phyloP scores from a whole-genome alignment of 2,113 vertebrate genomes.

The Serranochromis macrocephalus region DNA sequence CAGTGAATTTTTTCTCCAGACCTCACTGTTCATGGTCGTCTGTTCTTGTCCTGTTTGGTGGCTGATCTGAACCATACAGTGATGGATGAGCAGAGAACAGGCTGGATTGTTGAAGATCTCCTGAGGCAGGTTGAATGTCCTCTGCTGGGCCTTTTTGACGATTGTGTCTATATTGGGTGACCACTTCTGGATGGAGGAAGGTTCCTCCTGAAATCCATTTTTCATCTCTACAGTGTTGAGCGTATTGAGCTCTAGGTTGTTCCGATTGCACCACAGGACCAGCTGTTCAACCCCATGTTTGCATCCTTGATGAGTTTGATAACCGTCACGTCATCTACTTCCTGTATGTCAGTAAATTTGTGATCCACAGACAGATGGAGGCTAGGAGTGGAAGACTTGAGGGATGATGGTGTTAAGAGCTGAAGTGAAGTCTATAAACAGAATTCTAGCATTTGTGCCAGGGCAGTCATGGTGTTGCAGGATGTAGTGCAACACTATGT shows the following conservation, averaged over 20 bases:
- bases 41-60: neutral
- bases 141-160: neutral
- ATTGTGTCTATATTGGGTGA: neutral
- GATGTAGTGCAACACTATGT: neutral
- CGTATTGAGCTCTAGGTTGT: neutral
- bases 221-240: neutral
- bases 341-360: neutral
- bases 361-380: neutral
- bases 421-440: neutral
- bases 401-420: neutral
- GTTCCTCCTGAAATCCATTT: neutral
- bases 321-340: rapidly evolving
- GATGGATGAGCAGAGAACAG: neutral
- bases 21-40: neutral
- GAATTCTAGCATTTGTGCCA: neutral
- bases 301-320: neutral
- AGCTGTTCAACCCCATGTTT: neutral
- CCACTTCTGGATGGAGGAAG: neutral
- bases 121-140: neutral
- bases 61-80: neutral
- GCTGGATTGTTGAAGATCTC: neutral
- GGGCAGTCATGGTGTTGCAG: neutral
- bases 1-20: rapidly evolving
- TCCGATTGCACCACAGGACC: neutral
- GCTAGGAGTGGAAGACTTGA: neutral